phyloP scores from a whole-genome alignment of 2,888 invertebrate genomes.

The Neuroscelio doddi region DNA sequence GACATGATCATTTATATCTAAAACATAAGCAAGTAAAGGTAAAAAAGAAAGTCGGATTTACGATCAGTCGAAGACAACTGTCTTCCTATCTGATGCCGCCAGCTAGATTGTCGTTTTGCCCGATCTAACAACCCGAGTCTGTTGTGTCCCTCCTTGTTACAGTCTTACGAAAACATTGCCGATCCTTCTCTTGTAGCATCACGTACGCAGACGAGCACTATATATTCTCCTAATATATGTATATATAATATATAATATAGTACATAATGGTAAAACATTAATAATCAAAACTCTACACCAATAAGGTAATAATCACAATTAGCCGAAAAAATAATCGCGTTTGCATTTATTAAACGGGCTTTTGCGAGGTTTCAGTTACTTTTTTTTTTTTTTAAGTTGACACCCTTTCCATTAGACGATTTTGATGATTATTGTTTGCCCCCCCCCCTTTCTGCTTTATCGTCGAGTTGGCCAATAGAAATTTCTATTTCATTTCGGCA shows the following conservation, averaged over 20 bases:
- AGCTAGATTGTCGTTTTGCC: conserved; percentile 25
- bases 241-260: conserved; percentile 41
- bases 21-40: too few species aligned
- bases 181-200: conserved; percentile 12
- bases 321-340: conserved; percentile 36
- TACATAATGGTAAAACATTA: conserved; percentile 44
- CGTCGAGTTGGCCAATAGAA: conserved; percentile 13
- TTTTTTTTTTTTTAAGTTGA: conserved; percentile 5
- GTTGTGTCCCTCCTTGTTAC: conserved; percentile 13
- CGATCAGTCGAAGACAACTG: conserved; percentile 18
- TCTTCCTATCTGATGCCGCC: conserved; percentile 10
- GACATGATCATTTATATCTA: too few species aligned
- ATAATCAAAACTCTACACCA: conserved; percentile 36
- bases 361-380: conserved; percentile 39
- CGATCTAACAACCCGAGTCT: conserved; percentile 27
- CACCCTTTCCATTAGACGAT: not conserved
- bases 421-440: conserved; percentile 10
- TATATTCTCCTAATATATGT: conserved; percentile 20
- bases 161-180: conserved; percentile 33
- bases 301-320: conserved; percentile 39
- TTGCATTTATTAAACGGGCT: conserved; percentile 31
- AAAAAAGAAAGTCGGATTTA: conserved; percentile 26
- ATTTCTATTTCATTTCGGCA: conserved; percentile 10
- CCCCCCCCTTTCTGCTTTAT: not conserved
- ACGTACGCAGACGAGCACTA: conserved; percentile 28